A percentile compares a stretch with the other conserved stretches of the same genome.
These are phyloP conservation scores for Cephus rjabovi DNA, from an alignment of 2,888 invertebrate genomes.

Conservation along the genomic window DNA sequence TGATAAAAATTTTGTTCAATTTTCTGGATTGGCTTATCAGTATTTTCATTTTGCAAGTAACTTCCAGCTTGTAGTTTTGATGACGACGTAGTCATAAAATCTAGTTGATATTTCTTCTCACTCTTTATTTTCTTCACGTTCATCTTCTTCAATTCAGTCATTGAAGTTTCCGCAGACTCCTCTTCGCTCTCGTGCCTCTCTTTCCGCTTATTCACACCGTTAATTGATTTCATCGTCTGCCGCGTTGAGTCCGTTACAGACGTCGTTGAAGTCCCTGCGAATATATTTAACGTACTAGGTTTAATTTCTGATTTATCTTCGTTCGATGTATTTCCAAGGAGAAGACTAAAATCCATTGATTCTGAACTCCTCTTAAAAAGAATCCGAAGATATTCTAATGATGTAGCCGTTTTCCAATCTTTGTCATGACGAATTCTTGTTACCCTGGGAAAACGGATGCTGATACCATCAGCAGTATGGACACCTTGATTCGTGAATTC, in stretches of 20 bases:
- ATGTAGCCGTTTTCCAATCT: constrained; percentile 85
- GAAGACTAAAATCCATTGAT: constrained; percentile 51
- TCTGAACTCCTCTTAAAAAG: constrained; percentile 71
- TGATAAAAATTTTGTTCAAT: constrained; percentile 26
- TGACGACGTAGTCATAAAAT: background rate
- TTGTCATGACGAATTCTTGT: constrained; percentile 87
- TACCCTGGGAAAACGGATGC: constrained; percentile 92
- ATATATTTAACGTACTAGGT: constrained; percentile 2
- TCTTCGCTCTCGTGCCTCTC: constrained; percentile 12
- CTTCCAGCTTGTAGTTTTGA: background rate
- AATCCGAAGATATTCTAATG: constrained; percentile 77
- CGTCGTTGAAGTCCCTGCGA: background rate
- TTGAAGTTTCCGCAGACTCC: background rate
- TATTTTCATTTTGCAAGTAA: background rate
- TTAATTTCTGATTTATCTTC: background rate
- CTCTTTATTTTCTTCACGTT: background rate
- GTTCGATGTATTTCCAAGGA: constrained; percentile 32
- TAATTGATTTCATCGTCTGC: constrained; percentile 8
- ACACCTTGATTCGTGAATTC: constrained; percentile 83
- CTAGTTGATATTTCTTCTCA: background rate
- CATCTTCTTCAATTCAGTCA: background rate
- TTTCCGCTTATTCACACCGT: constrained; percentile 24
- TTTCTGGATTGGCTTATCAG: background rate
- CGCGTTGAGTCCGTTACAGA: constrained; percentile 8
- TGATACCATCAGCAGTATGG: constrained; percentile 94